Conservation (phyloP, 2,797 vertebrate genomes). For the Tenualosa thibaudeaui region DNA sequence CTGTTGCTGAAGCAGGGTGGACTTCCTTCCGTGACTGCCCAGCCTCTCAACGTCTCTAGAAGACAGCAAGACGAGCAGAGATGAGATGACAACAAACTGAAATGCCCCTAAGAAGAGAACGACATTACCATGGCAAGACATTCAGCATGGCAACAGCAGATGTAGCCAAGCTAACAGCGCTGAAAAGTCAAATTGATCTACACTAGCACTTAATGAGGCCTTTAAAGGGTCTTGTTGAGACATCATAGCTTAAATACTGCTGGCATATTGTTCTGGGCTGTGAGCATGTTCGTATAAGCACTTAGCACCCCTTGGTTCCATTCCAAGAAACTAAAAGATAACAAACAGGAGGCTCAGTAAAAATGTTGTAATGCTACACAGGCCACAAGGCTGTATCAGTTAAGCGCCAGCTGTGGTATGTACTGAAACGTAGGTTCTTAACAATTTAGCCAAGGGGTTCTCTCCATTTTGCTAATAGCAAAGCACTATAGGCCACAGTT, state of each 20-base stretch:
- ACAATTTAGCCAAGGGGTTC: background rate
- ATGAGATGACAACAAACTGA: background rate
- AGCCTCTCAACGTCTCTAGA: constrained; percentile 80
- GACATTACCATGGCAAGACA: background rate
- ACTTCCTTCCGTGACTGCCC: constrained; percentile 77
- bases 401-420: background rate
- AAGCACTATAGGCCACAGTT: background rate
- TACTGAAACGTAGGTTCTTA: background rate
- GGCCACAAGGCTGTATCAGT: background rate
- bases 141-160: background rate
- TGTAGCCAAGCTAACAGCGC: background rate
- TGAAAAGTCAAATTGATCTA: background rate
- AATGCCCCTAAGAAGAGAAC: background rate
- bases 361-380: background rate
- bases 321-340: background rate
- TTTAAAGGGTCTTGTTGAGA: background rate
- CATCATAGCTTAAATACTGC: background rate
- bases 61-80: background rate
- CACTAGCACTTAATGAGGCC: background rate
- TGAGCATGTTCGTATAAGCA: background rate
- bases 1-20: constrained; percentile 74
- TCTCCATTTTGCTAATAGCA: background rate
- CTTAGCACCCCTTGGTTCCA: background rate
- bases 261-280: background rate
- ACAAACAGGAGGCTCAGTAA: background rate